phyloP scores from a whole-genome alignment of 35 echinoderm and acorn worm genomes.

The Nesometra sesokonis region DNA sequence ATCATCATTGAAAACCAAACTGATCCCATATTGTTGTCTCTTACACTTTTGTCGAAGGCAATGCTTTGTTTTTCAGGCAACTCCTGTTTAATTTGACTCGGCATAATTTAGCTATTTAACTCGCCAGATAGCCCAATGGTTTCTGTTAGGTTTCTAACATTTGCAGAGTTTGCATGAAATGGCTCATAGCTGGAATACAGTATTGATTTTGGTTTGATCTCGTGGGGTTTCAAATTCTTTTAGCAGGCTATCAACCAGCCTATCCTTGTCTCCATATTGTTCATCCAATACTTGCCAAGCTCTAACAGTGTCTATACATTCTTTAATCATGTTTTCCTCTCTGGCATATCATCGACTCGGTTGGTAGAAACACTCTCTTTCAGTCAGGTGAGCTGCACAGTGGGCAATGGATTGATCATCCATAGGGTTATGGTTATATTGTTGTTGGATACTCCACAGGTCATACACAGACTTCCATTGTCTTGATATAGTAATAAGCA shows the following conservation, averaged over 20 bases:
- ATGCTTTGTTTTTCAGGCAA: constrained; percentile 46
- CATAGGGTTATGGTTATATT: too few species aligned
- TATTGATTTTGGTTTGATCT: constrained; percentile 24
- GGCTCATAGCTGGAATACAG: constrained; percentile 31
- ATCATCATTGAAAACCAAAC: too few species aligned
- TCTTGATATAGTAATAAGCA: too few species aligned
- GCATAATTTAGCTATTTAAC: constrained; percentile 57
- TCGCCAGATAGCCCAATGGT: constrained; percentile 40
- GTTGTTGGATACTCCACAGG: too few species aligned
- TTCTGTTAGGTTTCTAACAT: constrained; percentile 40
- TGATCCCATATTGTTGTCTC: constrained; percentile 31
- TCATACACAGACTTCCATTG: too few species aligned
- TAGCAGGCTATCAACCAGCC: constrained; percentile 42
- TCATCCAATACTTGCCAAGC: constrained; percentile 58
- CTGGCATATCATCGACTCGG: constrained; percentile 37
- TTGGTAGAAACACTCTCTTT: constrained; percentile 69
- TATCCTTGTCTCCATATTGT: constrained; percentile 42
- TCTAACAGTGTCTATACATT: constrained; percentile 28
- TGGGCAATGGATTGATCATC: too few species aligned
- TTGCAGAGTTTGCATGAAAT: constrained; percentile 43
- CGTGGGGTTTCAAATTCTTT: constrained; percentile 53
- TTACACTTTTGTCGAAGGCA: constrained; percentile 38
- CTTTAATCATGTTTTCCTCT: constrained; percentile 39
- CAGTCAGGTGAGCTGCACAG: constrained; percentile 32
- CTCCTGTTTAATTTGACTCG: constrained; percentile 42